phyloP scores from a whole-genome alignment of 2,113 vertebrate species.

The Lepisosteus oculatus region DNA sequence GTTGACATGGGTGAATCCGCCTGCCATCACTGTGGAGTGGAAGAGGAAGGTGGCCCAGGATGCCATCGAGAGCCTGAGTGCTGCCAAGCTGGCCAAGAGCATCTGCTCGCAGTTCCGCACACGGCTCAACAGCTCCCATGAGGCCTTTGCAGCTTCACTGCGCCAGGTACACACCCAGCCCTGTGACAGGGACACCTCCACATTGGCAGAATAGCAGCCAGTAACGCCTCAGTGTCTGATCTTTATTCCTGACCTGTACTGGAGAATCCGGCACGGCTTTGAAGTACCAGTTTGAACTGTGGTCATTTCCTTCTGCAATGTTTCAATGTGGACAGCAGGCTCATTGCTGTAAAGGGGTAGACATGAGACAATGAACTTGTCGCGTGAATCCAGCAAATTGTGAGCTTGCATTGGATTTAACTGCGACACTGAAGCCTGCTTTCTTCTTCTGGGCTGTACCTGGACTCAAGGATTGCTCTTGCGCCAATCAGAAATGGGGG shows the following conservation, averaged over 20 bases:
- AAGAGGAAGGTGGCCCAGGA: conserved; percentile 96
- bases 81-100: conserved; percentile 91
- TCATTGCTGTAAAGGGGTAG: too few relatives aligned
- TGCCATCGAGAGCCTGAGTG: conserved; percentile 94
- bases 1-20: conserved; percentile 90
- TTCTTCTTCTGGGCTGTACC: not conserved
- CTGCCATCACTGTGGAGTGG: conserved; percentile 86
- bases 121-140: conserved; percentile 91
- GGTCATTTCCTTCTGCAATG: too few relatives aligned
- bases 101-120: conserved; percentile 97
- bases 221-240: not conserved
- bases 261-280: too few relatives aligned
- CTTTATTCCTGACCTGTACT: not conserved
- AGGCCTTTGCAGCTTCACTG: conserved; percentile 92
- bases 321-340: too few relatives aligned
- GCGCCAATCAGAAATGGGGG: too few relatives aligned
- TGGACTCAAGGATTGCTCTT: not conserved
- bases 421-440: too few relatives aligned
- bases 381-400: too few relatives aligned
- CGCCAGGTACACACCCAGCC: conserved; percentile 71
- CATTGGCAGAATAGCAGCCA: not conserved
- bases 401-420: too few relatives aligned
- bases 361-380: too few relatives aligned
- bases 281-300: too few relatives aligned
- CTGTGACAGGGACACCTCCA: not conserved